Conservation (phyloP, 2,888 invertebrate genomes). For the Rhorus exstirpatorius region DNA sequence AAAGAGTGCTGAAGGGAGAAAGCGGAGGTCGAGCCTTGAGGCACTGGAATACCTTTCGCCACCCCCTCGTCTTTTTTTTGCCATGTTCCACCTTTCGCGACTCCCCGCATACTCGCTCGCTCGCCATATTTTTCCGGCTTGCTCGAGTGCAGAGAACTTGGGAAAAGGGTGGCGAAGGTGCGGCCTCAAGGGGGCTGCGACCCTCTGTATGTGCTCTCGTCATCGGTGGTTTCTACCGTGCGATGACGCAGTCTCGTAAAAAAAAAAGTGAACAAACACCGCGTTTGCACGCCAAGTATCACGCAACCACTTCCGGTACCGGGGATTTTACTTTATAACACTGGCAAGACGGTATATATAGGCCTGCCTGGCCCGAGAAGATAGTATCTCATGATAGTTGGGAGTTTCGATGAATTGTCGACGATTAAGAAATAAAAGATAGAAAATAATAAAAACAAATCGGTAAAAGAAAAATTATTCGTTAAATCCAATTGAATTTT, state of each 20-base stretch:
- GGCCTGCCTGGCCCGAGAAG: too few species aligned
- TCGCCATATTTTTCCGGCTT: conserved; percentile 64
- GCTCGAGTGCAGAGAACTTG: conserved; percentile 66
- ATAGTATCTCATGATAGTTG: too few species aligned
- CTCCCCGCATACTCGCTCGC: conserved; percentile 15
- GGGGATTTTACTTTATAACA: too few species aligned
- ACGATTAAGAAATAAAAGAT: too few species aligned
- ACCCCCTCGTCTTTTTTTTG: conserved; percentile 60
- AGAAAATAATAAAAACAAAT: too few species aligned
- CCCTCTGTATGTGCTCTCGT: conserved; percentile 8
- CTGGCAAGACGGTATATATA: too few species aligned
- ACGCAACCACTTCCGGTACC: conserved; percentile 57
- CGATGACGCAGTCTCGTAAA: conserved; percentile 56
- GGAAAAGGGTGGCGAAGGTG: conserved; percentile 62
- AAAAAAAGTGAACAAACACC: conserved; percentile 72
- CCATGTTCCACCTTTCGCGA: conserved; percentile 44
- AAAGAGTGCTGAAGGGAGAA: conserved; percentile 60
- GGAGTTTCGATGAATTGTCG: background rate
- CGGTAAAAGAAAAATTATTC: too few species aligned
- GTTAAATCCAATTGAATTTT: too few species aligned
- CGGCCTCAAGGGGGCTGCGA: conserved; percentile 50
- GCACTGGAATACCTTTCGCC: conserved; percentile 78
- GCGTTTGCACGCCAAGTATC: conserved; percentile 65
- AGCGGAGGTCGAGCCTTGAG: conserved; percentile 73
- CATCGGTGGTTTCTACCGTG: conserved; percentile 24